These are phyloP conservation scores for Spodoptera littoralis DNA, from an alignment of 2,888 invertebrate species.

Conservation along the genomic window DNA sequence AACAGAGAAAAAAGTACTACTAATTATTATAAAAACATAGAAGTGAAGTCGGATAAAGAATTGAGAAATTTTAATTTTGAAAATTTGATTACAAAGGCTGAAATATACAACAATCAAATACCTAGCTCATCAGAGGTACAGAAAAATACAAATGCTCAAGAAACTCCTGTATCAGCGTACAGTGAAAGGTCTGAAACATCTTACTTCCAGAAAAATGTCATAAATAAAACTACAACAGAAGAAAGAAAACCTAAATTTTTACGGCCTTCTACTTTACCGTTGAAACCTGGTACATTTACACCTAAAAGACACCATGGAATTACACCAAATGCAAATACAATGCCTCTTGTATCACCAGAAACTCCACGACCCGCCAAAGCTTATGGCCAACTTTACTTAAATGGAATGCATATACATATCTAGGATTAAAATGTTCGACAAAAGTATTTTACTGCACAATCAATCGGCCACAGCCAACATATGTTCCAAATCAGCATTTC, in stretches of 20 bases:
- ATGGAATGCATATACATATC: conserved; percentile 97
- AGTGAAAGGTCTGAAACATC: conserved; percentile 85
- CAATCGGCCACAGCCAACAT: conserved; percentile 98
- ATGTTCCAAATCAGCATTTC: conserved; percentile 96
- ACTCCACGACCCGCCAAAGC: conserved; percentile 96
- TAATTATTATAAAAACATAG: conserved; percentile 63
- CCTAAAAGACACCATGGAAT: conserved; percentile 95
- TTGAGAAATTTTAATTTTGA: conserved; percentile 85
- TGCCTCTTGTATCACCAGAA: conserved; percentile 96
- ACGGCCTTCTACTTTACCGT: conserved; percentile 94
- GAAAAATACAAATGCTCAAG: conserved; percentile 78
- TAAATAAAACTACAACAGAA: conserved; percentile 70
- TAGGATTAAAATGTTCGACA: conserved; percentile 96
- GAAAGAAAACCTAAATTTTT: conserved; percentile 91
- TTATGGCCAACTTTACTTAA: conserved; percentile 95
- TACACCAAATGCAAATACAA: conserved; percentile 94
- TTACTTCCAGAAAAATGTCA: conserved; percentile 83
- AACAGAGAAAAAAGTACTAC: conserved; percentile 67
- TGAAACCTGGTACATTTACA: conserved; percentile 95
- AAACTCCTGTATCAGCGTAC: conserved; percentile 61
- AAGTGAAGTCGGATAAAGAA: conserved; percentile 75
- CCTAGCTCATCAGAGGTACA: conserved; percentile 81
- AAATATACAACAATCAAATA: conserved; percentile 85
- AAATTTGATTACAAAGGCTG: conserved; percentile 85
- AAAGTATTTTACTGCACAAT: conserved; percentile 97